Evolutionary conservation across 2,888 invertebrate genomes (phyloP).

Genomic region (Athalia circularis): DNA sequence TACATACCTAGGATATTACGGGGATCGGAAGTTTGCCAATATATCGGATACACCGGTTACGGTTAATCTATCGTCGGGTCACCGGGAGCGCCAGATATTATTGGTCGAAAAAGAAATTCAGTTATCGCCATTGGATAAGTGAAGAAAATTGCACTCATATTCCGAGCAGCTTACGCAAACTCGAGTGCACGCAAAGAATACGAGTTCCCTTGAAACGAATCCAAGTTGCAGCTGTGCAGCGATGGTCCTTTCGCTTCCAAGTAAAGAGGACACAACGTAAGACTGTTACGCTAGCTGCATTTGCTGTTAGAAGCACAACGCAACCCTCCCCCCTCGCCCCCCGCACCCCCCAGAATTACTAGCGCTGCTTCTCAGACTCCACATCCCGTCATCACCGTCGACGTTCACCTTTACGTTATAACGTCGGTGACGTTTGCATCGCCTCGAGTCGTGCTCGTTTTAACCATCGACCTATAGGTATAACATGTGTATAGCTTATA

Average conservation of each 20-base stretch:
- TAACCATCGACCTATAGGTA: not conserved
- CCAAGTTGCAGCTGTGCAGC: slow-evolving; percentile 5
- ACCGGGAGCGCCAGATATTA: not conserved
- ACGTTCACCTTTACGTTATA: slow-evolving; percentile 5
- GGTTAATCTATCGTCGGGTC: not conserved
- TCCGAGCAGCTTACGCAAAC: too few species aligned
- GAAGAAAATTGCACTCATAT: not conserved
- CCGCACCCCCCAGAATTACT: too few species aligned
- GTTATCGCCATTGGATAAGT: not conserved
- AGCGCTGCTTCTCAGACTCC: slow-evolving; percentile 7
- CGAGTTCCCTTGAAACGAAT: slow-evolving; percentile 36
- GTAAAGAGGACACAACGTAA: slow-evolving; percentile 37
- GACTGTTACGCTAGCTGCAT: not conserved
- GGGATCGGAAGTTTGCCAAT: slow-evolving; percentile 42
- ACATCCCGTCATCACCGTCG: not conserved
- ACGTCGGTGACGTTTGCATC: not conserved
- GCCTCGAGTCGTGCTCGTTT: slow-evolving; percentile 7
- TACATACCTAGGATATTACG: slow-evolving; percentile 21
- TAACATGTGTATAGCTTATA: not conserved
- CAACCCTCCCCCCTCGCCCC: too few species aligned
- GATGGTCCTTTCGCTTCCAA: slow-evolving; percentile 42
- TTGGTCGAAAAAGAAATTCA: not conserved
- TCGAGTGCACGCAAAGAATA: slow-evolving; percentile 31
- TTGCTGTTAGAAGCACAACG: not conserved
- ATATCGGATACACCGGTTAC: slow-evolving; percentile 40